phyloP scores from a whole-genome alignment of 2,797 vertebrate genomes.

The Muraenolepis orangiensis region DNA sequence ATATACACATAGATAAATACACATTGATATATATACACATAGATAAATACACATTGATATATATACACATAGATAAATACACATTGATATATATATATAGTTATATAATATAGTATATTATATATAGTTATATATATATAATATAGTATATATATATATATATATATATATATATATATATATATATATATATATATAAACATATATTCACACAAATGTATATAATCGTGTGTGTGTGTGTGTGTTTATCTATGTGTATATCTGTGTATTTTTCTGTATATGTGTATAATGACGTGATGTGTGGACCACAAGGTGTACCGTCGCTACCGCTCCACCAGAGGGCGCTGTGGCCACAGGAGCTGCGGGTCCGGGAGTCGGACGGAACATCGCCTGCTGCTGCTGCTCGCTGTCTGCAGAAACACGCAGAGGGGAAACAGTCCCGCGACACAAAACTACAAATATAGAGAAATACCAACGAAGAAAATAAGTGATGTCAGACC shows the following conservation, averaged over 20 bases:
- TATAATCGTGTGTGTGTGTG: too few relatives aligned
- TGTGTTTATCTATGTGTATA: too few relatives aligned
- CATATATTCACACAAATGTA: neutral
- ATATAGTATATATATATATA: neutral
- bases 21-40: neutral
- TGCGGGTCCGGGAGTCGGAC: conserved; percentile 36
- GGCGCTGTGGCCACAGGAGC: conserved; percentile 59
- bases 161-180: neutral
- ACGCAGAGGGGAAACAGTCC: conserved; percentile 9
- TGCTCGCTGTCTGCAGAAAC: conserved; percentile 40
- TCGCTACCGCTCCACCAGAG: conserved; percentile 65
- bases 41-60: neutral
- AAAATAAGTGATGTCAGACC: conserved; percentile 38
- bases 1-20: conserved; percentile 2
- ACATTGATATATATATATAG: neutral
- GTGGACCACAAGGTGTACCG: neutral
- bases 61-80: neutral
- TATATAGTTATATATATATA: neutral
- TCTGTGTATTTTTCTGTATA: too few relatives aligned
- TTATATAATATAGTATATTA: neutral
- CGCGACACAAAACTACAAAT: neutral
- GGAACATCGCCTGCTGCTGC: conserved; percentile 42
- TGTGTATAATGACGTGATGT: too few relatives aligned
- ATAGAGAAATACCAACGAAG: neutral
- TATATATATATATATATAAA: neutral